These are phyloP conservation scores for Sesia bembeciformis DNA, from an alignment of 2,888 invertebrate genomes.

Conservation along the genomic window DNA sequence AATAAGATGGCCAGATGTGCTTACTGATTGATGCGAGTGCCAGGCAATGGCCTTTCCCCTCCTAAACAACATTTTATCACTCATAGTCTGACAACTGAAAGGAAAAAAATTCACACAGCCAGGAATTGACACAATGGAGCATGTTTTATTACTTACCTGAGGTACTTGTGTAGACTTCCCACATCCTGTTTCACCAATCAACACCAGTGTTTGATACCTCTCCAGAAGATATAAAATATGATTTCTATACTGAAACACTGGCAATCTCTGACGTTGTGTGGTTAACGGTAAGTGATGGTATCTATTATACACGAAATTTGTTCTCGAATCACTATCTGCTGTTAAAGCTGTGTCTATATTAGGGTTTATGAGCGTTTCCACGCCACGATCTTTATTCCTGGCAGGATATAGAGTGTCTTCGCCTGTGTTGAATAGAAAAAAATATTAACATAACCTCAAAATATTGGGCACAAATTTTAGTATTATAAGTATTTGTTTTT, in stretches of 20 bases:
- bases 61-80: too few species aligned
- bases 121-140: too few species aligned
- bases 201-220: slow-evolving; percentile 89
- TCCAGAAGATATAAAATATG: slow-evolving; percentile 92
- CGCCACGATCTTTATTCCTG: slow-evolving; percentile 48
- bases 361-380: slow-evolving; percentile 54
- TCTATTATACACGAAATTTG: slow-evolving; percentile 88
- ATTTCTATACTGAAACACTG: slow-evolving; percentile 88
- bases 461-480: background rate
- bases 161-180: slow-evolving; percentile 98
- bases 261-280: slow-evolving; percentile 88
- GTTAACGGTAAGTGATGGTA: slow-evolving; percentile 87
- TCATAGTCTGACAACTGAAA: too few species aligned
- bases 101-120: too few species aligned
- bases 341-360: slow-evolving; percentile 51
- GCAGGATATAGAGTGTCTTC: slow-evolving; percentile 43
- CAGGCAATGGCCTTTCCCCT: too few species aligned
- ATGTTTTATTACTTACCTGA: slow-evolving; percentile 76
- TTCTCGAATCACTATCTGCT: slow-evolving; percentile 74
- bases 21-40: too few species aligned
- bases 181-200: slow-evolving; percentile 96
- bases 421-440: slow-evolving; percentile 16
- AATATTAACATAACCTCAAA: slow-evolving; percentile 2
- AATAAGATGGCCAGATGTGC: too few species aligned
- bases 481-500: too few species aligned